phyloP scores from a whole-genome alignment of 2,888 invertebrate genomes.

The Heteropelma amictum region DNA sequence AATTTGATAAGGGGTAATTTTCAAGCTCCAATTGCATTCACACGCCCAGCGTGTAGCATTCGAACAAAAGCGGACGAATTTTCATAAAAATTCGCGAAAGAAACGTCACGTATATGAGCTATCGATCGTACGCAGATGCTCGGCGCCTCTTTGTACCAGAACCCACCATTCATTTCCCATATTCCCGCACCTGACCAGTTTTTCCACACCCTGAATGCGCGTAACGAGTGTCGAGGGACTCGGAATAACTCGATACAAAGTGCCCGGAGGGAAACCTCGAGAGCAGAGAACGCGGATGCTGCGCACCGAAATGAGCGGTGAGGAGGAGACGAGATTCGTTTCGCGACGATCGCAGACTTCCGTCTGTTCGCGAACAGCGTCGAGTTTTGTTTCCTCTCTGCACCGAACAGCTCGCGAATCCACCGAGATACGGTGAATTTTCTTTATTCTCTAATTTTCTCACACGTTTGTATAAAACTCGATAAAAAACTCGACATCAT shows the following conservation, averaged over 20 bases:
- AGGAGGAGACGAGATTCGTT: slow-evolving; percentile 39
- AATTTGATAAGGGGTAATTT: too few relatives aligned
- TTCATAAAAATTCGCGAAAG: too few relatives aligned
- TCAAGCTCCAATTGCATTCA: too few relatives aligned
- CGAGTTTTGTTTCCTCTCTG: slow-evolving; percentile 18
- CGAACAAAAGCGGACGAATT: too few relatives aligned
- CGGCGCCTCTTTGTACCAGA: slow-evolving; percentile 53
- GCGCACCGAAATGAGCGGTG: background rate
- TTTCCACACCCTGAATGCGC: slow-evolving; percentile 21
- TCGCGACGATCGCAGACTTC: slow-evolving; percentile 39
- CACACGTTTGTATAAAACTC: background rate
- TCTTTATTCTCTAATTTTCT: background rate
- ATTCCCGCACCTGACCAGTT: slow-evolving; percentile 30
- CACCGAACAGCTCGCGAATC: background rate
- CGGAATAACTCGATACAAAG: background rate
- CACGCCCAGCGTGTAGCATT: too few relatives aligned
- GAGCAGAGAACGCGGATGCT: slow-evolving; percentile 21
- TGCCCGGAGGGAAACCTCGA: slow-evolving; percentile 5
- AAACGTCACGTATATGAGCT: too few relatives aligned
- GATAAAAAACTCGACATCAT: too few relatives aligned
- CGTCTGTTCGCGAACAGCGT: slow-evolving; percentile 52
- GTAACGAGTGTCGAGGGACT: slow-evolving; percentile 19
- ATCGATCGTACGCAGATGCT: too few relatives aligned
- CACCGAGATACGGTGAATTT: background rate
- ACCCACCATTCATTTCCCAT: slow-evolving; percentile 67